A percentile compares a stretch with the other conserved stretches of the same genome.
Conservation (phyloP, 1,140 invertebrate genomes). For the Drosophila leontia region DNA sequence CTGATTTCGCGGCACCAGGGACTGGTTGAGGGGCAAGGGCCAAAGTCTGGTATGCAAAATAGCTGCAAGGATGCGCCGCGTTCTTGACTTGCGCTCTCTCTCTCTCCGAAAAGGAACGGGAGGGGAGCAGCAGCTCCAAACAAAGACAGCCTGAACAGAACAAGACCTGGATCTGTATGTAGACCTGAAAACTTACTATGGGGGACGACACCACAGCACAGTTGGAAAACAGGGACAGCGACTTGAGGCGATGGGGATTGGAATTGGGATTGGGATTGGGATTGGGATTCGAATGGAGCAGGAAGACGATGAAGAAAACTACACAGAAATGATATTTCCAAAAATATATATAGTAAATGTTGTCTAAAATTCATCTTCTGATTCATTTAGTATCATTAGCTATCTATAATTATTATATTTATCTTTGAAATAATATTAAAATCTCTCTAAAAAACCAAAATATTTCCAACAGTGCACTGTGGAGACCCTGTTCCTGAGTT, state of each 20-base stretch:
- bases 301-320: constrained; percentile 10
- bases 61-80: constrained; percentile 76
- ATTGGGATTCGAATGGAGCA: neutral
- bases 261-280: constrained; percentile 2
- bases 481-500: neutral
- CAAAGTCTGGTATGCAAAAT: constrained; percentile 79
- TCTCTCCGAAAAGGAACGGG: neutral
- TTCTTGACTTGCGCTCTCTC: constrained; percentile 41
- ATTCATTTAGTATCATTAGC: too few species aligned
- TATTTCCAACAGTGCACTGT: constrained; percentile 8
- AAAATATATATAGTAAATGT: too few species aligned
- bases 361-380: neutral
- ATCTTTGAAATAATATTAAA: neutral
- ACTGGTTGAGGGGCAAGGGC: constrained; percentile 4
- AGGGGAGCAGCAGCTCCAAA: constrained; percentile 13
- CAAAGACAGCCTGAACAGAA: constrained; percentile 32
- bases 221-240: constrained; percentile 30
- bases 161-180: constrained; percentile 39
- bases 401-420: neutral
- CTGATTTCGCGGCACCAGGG: constrained; percentile 54
- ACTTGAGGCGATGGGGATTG: constrained; percentile 14
- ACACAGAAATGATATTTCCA: constrained; percentile 11
- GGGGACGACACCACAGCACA: constrained; percentile 11
- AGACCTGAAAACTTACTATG: constrained; percentile 16
- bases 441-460: neutral